Percentiles rank a stretch among this genome's conserved stretches.
These are phyloP conservation scores for Ips nitidus DNA, from an alignment of 1,140 invertebrate genomes.

Conservation along the genomic window DNA sequence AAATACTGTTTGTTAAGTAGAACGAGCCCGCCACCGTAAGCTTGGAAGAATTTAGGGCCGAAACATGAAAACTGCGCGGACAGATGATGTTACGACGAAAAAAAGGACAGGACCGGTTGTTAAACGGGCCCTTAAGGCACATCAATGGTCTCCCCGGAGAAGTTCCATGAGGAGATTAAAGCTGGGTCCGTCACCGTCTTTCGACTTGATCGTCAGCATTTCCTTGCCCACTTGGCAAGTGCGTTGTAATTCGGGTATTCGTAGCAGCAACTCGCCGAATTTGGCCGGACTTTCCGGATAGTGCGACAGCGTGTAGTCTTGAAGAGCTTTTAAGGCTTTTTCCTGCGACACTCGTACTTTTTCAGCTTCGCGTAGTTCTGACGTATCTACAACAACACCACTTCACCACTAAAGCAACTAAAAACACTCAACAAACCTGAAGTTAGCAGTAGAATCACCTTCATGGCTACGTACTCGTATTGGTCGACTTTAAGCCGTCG, in stretches of 20 bases:
- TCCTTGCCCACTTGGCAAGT: slow-evolving; percentile 95
- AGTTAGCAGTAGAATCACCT: slow-evolving; percentile 90
- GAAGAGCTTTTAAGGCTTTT: slow-evolving; percentile 87
- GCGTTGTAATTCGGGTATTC: slow-evolving; percentile 91
- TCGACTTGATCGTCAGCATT: slow-evolving; percentile 81
- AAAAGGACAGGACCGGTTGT: neutral
- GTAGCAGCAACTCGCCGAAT: slow-evolving; percentile 89
- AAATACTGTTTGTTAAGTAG: slow-evolving; percentile 48
- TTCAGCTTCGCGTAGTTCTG: slow-evolving; percentile 86
- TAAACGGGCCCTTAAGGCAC: slow-evolving; percentile 42
- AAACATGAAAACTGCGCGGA: neutral
- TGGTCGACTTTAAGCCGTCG: slow-evolving; percentile 87
- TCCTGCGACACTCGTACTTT: slow-evolving; percentile 92
- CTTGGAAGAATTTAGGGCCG: slow-evolving; percentile 36
- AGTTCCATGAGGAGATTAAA: slow-evolving; percentile 96
- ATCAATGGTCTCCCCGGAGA: slow-evolving; percentile 83
- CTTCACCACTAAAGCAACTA: neutral
- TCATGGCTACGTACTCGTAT: slow-evolving; percentile 96
- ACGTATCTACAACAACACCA: slow-evolving; percentile 68
- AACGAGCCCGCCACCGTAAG: slow-evolving; percentile 49
- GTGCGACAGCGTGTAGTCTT: slow-evolving; percentile 87
- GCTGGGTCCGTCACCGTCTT: slow-evolving; percentile 82
- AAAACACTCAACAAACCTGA: slow-evolving; percentile 65
- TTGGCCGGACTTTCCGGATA: slow-evolving; percentile 92
- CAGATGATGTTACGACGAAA: neutral